Conservation (phyloP, 2,113 vertebrate species). For the Campylomormyrus numenius region DNA sequence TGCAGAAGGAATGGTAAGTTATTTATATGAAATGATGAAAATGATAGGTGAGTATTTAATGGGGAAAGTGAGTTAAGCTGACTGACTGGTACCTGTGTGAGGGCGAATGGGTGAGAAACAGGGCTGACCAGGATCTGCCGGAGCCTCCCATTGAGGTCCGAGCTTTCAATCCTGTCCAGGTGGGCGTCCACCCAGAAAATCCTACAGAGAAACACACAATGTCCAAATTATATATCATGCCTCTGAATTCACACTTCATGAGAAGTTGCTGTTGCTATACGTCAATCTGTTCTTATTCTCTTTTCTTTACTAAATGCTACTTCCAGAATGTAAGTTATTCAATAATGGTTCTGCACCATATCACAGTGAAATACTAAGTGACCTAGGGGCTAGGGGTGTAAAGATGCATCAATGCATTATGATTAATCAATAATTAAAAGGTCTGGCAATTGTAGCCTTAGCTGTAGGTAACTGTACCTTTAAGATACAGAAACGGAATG, state of each 20-base stretch:
- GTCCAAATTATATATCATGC: neutral
- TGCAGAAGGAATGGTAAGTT: conserved; percentile 51
- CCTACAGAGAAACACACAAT: conserved; percentile 53
- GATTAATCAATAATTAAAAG: neutral
- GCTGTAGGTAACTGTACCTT: neutral
- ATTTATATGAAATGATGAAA: conserved; percentile 34
- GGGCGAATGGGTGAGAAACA: conserved; percentile 89
- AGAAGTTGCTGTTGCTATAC: neutral
- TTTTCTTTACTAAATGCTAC: neutral
- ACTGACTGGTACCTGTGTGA: conserved; percentile 78
- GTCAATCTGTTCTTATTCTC: neutral
- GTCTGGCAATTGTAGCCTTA: neutral
- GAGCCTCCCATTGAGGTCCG: conserved; percentile 86
- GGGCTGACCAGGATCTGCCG: conserved; percentile 88
- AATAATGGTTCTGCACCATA: neutral
- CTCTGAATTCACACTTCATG: neutral
- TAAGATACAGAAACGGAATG: neutral
- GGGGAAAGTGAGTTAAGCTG: neutral
- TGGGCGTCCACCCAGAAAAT: conserved; percentile 98
- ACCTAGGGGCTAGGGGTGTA: neutral
- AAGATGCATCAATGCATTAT: neutral
- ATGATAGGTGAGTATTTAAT: conserved; percentile 41
- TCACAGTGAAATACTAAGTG: neutral
- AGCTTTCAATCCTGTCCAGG: conserved; percentile 91
- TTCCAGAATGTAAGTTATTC: neutral